phyloP scores from a whole-genome alignment of 2,797 vertebrate genomes.

The Pempheris klunzingeri region DNA sequence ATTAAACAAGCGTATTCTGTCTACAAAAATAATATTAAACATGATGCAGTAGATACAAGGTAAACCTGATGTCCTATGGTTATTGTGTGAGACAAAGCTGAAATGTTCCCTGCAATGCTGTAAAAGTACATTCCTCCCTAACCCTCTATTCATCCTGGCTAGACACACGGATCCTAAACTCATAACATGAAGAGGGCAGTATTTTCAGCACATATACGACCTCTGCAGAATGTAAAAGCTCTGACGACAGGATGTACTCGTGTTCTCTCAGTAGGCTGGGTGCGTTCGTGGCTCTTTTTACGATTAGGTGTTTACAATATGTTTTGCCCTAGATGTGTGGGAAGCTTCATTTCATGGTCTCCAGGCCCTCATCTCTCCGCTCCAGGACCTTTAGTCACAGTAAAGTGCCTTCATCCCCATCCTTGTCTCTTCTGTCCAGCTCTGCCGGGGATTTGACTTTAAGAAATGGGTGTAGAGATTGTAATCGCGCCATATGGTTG shows the following conservation, averaged over 20 bases:
- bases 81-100: slow-evolving; percentile 51
- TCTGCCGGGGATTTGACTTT: slow-evolving; percentile 73
- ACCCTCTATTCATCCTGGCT: slow-evolving; percentile 12
- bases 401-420: slow-evolving; percentile 81
- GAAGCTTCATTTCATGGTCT: slow-evolving; percentile 57
- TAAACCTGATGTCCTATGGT: slow-evolving; percentile 60
- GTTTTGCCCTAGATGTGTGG: slow-evolving; percentile 62
- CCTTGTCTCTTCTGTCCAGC: slow-evolving; percentile 77
- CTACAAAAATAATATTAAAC: slow-evolving; percentile 75
- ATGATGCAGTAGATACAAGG: slow-evolving; percentile 58
- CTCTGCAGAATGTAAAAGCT: slow-evolving; percentile 64
- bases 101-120: slow-evolving; percentile 63
- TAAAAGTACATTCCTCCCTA: slow-evolving; percentile 68
- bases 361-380: slow-evolving; percentile 41
- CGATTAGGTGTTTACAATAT: slow-evolving; percentile 33
- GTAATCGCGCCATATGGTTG: slow-evolving; percentile 76
- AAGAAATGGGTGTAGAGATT: slow-evolving; percentile 85
- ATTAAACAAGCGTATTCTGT: slow-evolving; percentile 36
- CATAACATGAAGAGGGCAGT: slow-evolving; percentile 45
- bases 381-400: slow-evolving; percentile 63
- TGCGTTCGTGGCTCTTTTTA: slow-evolving; percentile 32
- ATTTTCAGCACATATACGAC: slow-evolving; percentile 61
- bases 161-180: slow-evolving; percentile 36
- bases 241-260: slow-evolving; percentile 37
- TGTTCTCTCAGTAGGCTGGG: slow-evolving; percentile 35